phyloP scores from a whole-genome alignment of 2,797 vertebrate genomes.

The Psittacula echo region DNA sequence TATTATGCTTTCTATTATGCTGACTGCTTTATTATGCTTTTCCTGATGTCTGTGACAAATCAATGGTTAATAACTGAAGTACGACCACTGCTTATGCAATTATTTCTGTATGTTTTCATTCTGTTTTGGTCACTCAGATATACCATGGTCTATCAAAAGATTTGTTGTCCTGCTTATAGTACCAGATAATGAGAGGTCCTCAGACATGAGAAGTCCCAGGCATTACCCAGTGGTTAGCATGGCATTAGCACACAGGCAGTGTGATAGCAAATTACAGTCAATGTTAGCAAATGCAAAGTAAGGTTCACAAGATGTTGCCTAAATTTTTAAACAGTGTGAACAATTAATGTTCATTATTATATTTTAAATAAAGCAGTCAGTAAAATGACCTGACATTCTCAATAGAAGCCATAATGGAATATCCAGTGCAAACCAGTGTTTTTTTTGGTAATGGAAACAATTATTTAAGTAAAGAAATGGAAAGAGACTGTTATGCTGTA shows the following conservation, averaged over 20 bases:
- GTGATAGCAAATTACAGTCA: not conserved
- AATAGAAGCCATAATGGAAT: not conserved
- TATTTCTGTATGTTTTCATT: not conserved
- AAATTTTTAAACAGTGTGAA: not conserved
- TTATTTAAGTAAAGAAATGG: not conserved
- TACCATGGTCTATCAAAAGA: not conserved
- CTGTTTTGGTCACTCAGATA: not conserved
- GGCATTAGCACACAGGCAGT: not conserved
- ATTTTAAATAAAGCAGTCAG: not conserved
- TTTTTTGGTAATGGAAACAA: not conserved
- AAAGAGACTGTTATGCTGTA: not conserved
- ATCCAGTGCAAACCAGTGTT: not conserved
- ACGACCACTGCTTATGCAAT: not conserved
- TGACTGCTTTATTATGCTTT: not conserved
- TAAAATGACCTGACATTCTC: not conserved
- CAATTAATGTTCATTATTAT: not conserved
- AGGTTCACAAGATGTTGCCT: not conserved
- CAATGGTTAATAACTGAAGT: not conserved
- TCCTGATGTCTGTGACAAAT: not conserved
- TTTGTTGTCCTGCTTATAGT: not conserved
- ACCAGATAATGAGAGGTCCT: not conserved
- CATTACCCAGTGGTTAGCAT: not conserved
- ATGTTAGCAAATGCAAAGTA: not conserved
- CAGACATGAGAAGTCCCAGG: not conserved
- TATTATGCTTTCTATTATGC: too few species aligned